Evolutionary conservation across 2,797 vertebrate genomes (phyloP).

Genomic region (Synaphobranchus kaupii): DNA sequence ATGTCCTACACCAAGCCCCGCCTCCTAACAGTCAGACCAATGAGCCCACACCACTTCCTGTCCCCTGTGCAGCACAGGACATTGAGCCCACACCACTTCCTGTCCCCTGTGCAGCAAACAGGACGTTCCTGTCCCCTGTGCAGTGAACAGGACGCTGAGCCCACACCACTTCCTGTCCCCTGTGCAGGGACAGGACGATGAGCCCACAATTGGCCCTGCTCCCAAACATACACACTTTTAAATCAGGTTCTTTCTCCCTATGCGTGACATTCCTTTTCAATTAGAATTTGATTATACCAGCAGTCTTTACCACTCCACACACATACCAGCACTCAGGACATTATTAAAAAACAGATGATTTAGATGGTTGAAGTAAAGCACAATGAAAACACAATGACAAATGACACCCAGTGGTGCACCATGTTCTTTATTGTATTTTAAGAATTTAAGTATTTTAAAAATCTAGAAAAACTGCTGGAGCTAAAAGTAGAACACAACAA

Average conservation of each 20-base stretch:
- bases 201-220: background rate
- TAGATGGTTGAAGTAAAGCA: background rate
- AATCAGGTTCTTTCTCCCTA: background rate
- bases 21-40: too few relatives aligned
- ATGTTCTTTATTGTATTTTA: conserved; percentile 1
- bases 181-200: too few relatives aligned
- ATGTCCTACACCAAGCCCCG: too few relatives aligned
- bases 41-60: too few relatives aligned
- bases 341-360: background rate
- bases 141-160: too few relatives aligned
- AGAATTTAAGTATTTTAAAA: background rate
- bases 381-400: background rate
- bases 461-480: background rate
- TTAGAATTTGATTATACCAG: background rate
- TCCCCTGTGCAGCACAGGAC: too few relatives aligned
- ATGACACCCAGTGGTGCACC: background rate
- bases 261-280: background rate
- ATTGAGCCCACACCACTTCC: too few relatives aligned
- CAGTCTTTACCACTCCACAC: background rate
- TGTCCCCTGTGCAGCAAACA: too few relatives aligned
- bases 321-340: background rate
- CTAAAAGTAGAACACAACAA: background rate
- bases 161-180: too few relatives aligned
- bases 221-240: background rate
- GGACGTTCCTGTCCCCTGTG: too few relatives aligned